A percentile compares a stretch with the other conserved stretches of the same genome.
Evolutionary conservation across 2,113 vertebrate genomes (phyloP).

Genomic region (Passer domesticus): DNA sequence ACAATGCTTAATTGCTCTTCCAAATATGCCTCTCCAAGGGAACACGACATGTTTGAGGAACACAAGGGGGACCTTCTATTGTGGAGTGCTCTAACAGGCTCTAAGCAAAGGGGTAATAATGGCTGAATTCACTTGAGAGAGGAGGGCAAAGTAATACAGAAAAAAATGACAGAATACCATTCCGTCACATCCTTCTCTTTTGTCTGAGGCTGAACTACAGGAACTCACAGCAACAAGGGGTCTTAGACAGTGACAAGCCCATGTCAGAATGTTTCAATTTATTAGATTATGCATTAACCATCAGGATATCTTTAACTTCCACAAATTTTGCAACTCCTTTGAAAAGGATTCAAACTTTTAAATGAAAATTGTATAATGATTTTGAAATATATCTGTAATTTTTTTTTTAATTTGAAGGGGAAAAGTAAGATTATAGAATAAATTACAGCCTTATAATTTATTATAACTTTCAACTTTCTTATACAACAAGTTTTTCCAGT

Average conservation of each 20-base stretch:
- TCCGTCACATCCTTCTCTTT: constrained; percentile 48
- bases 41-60: constrained; percentile 22
- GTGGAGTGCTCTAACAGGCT: constrained; percentile 31
- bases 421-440: constrained; percentile 35
- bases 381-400: constrained; percentile 43
- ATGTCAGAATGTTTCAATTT: constrained; percentile 37
- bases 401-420: constrained; percentile 33
- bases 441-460: constrained; percentile 41
- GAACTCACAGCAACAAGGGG: constrained; percentile 38
- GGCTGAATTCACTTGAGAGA: constrained; percentile 43
- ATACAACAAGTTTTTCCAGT: constrained; percentile 33
- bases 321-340: background rate
- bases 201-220: constrained; percentile 40
- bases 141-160: background rate
- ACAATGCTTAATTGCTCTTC: constrained; percentile 62
- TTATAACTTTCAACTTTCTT: constrained; percentile 52
- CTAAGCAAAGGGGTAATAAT: constrained; percentile 45
- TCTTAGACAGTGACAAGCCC: constrained; percentile 30
- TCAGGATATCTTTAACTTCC: constrained; percentile 25
- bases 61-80: constrained; percentile 47
- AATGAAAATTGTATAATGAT: constrained; percentile 23
- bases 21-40: constrained; percentile 30
- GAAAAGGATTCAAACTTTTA: constrained; percentile 35
- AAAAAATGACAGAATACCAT: constrained; percentile 55
- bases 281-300: background rate